Base-by-base conservation (phyloP, 1,140 invertebrate genomes). In the Monomorium pharaonis region DNA sequence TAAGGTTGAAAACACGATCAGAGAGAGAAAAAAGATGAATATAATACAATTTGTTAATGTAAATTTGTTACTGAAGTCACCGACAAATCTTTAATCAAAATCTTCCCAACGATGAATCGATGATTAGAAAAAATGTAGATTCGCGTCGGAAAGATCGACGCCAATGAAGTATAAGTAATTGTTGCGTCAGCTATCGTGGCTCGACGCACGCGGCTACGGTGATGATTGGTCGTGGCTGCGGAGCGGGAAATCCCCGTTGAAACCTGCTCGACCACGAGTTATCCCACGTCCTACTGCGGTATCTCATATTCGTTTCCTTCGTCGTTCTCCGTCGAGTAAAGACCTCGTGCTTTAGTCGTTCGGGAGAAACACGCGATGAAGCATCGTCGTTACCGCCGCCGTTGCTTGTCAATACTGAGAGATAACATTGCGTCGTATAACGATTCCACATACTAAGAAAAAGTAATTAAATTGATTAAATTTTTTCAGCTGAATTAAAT, bases 161-260 rank as follows among this genome's bases (percentile, higher is more conserved):
- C 88, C 88, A 87, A 89, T 89, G 88, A 65, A 21, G 6, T 21
- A 49, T 70, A 87, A 54, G 65, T 62, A 84, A 89, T 89, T 84
- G 80, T 89, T 90, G 90, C 89, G 80, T 91, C 89, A 91, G 86
- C 76, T 85, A 86, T 63, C 54, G 67, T 51, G 62, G 14, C 6
- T 49, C 75, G 51, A 54, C 27, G 54, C 47, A 30, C 21, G 16
- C 51, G 51, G n/a, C 51, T 37, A 16, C 60, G 74, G 44, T 21
- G 58, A 21, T 81, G 89, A 92, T 93, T 93, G 92, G 92, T 72
- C 83, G 83, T 62, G 16, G 12, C 37, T 54, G 49, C 77, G 86
- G 69, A 91, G 92, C 88, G 92, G 92, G 92, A 93, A 93, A 93
- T 92, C 91, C 92, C 92, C 85, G 90, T 89, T 86, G 88, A 89